These are phyloP conservation scores for Phodopus roborovskii DNA, from an alignment of 2,113 vertebrate genomes.

Conservation along the genomic window DNA sequence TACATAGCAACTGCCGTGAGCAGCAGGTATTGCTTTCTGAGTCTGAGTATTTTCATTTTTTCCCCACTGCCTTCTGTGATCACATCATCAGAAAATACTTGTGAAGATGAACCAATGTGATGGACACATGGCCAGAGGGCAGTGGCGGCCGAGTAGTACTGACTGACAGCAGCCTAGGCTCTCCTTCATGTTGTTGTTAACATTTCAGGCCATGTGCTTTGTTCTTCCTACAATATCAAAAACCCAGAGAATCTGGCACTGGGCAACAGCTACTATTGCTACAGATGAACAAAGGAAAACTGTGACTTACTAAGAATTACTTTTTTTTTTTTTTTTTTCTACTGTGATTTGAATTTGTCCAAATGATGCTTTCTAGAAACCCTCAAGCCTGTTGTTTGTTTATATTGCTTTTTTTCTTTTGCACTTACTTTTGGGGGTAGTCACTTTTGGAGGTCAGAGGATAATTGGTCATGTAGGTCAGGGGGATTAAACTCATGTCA, in stretches of 20 bases:
- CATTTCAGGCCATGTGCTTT: not conserved
- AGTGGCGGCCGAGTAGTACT: accelerated
- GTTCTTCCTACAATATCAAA: not conserved
- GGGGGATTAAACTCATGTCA: not conserved
- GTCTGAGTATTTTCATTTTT: not conserved
- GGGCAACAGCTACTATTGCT: not conserved
- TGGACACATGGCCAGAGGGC: not conserved
- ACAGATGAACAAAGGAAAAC: not conserved
- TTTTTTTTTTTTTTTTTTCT: not conserved
- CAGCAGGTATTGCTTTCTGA: not conserved
- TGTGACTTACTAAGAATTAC: not conserved
- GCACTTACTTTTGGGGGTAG: not conserved
- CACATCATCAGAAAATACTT: not conserved
- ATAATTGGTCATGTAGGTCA: not conserved
- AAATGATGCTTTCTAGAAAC: constrained; percentile 14
- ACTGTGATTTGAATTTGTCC: constrained; percentile 47
- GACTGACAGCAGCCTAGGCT: not conserved
- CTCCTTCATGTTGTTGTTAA: not conserved
- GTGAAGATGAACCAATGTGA: not conserved
- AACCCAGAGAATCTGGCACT: not conserved
- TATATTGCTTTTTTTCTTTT: not conserved
- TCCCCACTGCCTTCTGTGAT: not conserved
- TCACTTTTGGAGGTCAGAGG: not conserved
- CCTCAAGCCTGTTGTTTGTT: too few relatives aligned
- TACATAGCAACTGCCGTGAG: not conserved